Conservation (phyloP, 2,797 vertebrate genomes). For the Lophotriccus pileatus region DNA sequence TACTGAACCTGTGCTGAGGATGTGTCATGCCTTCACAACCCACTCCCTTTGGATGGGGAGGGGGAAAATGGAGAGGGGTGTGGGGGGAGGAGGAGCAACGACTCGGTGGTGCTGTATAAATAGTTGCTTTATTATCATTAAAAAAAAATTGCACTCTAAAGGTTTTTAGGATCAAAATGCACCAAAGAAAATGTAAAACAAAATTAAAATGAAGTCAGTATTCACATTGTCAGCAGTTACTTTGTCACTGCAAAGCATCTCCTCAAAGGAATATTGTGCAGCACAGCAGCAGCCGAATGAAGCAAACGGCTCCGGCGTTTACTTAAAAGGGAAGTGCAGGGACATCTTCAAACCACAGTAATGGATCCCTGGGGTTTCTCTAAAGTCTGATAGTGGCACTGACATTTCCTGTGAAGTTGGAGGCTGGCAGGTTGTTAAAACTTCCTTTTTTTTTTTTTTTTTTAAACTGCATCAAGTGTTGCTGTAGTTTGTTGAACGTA, state of each 20-base stretch:
- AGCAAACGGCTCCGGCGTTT: conserved; percentile 41
- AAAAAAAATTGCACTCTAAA: conserved; percentile 29
- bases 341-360: conserved; percentile 68
- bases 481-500: conserved; percentile 48
- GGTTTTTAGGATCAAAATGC: conserved; percentile 61
- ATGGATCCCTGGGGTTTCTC: conserved; percentile 69
- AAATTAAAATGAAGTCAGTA: conserved; percentile 66
- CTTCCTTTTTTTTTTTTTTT: neutral
- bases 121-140: conserved; percentile 56
- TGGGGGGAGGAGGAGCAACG: neutral
- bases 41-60: neutral
- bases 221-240: conserved; percentile 71
- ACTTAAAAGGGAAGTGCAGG: conserved; percentile 67
- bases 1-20: neutral
- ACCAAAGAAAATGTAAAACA: conserved; percentile 63
- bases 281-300: conserved; percentile 46
- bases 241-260: conserved; percentile 68
- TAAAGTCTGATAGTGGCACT: conserved; percentile 56
- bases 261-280: conserved; percentile 67
- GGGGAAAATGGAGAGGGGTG: neutral
- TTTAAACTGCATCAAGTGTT: conserved; percentile 34
- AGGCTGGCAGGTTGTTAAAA: conserved; percentile 67
- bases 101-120: conserved; percentile 14
- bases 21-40: neutral
- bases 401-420: conserved; percentile 66